These are phyloP conservation scores for Andrena hattorfiana DNA, from an alignment of 2,888 invertebrate genomes.

Conservation along the genomic window DNA sequence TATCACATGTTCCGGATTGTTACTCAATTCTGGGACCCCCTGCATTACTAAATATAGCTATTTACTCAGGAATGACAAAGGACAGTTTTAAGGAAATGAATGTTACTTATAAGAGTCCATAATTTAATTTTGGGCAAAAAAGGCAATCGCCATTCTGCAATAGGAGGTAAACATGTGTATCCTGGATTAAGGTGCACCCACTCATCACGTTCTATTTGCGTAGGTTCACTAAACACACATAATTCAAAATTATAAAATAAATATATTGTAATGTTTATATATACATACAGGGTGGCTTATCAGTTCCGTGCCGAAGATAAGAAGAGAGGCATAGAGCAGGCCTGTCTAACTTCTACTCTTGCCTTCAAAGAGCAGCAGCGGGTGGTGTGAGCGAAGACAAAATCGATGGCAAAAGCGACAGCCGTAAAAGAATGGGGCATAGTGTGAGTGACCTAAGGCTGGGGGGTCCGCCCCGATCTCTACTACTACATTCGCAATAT, in stretches of 20 bases:
- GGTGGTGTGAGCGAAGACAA: no score
- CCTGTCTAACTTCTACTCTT: no score
- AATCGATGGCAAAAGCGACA: no score
- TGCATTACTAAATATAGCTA: neutral
- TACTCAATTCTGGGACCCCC: no score
- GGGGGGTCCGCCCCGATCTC: no score
- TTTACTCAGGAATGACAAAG: conserved; percentile 8
- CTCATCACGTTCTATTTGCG: conserved; percentile 84
- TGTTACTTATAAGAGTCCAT: conserved; percentile 84
- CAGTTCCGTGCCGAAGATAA: no score
- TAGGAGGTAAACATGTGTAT: conserved; percentile 84
- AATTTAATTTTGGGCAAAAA: conserved; percentile 83
- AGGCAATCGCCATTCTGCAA: conserved; percentile 86
- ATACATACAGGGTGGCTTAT: conserved; percentile 3
- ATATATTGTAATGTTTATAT: conserved; percentile 11
- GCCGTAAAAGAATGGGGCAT: no score
- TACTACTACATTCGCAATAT: no score
- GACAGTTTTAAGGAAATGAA: neutral
- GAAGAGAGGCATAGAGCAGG: no score
- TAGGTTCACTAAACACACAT: conserved; percentile 80
- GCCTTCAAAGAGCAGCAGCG: no score
- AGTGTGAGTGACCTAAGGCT: no score
- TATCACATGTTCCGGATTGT: no score
- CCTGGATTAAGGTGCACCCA: conserved; percentile 85
- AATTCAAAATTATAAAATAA: neutral